These are phyloP conservation scores for Hucho hucho DNA, from an alignment of 2,113 vertebrate species.

Conservation along the genomic window DNA sequence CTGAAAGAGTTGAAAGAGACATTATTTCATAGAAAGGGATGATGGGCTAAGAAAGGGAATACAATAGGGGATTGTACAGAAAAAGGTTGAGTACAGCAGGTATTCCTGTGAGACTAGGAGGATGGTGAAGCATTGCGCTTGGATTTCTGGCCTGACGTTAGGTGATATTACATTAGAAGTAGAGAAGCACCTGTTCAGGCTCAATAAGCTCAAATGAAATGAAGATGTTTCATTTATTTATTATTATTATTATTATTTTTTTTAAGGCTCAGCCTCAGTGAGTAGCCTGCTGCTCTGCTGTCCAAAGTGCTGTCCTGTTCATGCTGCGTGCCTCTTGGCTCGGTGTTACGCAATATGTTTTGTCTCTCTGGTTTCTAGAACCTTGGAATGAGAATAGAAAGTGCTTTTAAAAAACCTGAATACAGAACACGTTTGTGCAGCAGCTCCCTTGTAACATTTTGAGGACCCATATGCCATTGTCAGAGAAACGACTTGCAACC, in stretches of 20 bases:
- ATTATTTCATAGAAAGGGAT: not conserved
- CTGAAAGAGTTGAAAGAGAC: conserved; percentile 17
- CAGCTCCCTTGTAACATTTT: not conserved
- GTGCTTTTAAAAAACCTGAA: not conserved
- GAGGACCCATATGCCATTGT: conserved; percentile 6
- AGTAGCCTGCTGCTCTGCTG: too few relatives aligned
- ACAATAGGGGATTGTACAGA: not conserved
- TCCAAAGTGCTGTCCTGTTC: not conserved
- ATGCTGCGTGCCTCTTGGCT: not conserved
- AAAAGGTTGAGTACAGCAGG: not conserved
- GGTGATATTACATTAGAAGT: not conserved
- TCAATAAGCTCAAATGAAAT: not conserved
- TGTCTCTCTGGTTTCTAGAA: not conserved
- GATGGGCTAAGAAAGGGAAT: not conserved
- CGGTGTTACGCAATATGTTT: not conserved
- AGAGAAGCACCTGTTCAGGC: conserved; percentile 3
- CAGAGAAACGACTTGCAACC: not conserved
- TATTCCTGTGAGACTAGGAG: not conserved
- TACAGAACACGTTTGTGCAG: not conserved
- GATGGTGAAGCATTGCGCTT: not conserved
- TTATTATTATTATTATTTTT: too few relatives aligned
- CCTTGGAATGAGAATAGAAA: conserved; percentile 5
- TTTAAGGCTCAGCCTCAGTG: too few relatives aligned
- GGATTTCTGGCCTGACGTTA: not conserved
- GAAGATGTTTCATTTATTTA: too few relatives aligned